Conservation (phyloP, 2,797 vertebrate species). For the Coregonus sp. region DNA sequence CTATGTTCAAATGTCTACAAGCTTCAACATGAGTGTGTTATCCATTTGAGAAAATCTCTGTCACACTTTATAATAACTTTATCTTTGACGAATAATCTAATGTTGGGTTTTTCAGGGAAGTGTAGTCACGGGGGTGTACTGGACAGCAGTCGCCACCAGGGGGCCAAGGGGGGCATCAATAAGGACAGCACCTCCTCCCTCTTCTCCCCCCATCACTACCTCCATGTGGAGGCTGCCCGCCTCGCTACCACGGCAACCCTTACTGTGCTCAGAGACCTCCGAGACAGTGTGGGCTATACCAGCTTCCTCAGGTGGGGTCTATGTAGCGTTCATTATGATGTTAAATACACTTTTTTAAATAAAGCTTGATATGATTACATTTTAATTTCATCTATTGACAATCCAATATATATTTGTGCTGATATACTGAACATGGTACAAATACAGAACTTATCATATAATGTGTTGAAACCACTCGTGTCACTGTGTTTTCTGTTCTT, state of each 20-base stretch:
- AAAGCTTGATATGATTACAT: too few species aligned
- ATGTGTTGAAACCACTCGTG: too few species aligned
- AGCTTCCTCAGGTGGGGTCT: constrained; percentile 77
- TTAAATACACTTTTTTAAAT: neutral
- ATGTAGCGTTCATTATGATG: neutral
- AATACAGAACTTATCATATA: too few species aligned
- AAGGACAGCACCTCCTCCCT: constrained; percentile 83
- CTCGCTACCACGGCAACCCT: constrained; percentile 81
- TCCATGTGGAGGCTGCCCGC: constrained; percentile 77
- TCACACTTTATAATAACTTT: too few species aligned
- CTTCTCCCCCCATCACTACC: constrained; percentile 85
- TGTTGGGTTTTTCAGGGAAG: constrained; percentile 73
- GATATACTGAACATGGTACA: too few species aligned
- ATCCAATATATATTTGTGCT: too few species aligned
- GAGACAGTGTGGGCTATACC: constrained; percentile 72
- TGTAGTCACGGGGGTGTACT: constrained; percentile 87
- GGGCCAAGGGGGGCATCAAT: constrained; percentile 85
- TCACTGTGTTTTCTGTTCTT: too few species aligned
- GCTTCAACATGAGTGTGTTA: too few species aligned
- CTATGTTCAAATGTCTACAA: too few species aligned
- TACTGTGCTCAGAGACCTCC: constrained; percentile 76
- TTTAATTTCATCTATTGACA: too few species aligned
- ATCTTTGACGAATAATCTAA: too few species aligned
- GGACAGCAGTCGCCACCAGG: constrained; percentile 77
- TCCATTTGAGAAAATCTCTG: too few species aligned